Percentiles rank a stretch among this genome's conserved stretches.
phyloP scores from a whole-genome alignment of 2,888 invertebrate genomes.

The Yponomeuta plumbellus region DNA sequence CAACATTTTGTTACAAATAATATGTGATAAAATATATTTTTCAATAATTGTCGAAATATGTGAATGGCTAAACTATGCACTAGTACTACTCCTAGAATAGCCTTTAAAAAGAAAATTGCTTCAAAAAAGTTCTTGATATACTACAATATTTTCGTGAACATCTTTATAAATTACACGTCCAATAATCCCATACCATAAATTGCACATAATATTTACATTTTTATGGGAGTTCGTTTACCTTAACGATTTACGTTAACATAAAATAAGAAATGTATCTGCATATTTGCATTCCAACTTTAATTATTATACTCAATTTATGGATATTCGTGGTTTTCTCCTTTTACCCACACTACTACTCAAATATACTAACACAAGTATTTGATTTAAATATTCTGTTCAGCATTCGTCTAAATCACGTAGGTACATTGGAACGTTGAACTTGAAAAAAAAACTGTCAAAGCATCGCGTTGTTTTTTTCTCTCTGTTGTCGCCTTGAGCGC shows the following conservation, averaged over 20 bases:
- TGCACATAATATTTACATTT: not conserved
- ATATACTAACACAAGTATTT: not conserved
- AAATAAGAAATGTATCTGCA: not conserved
- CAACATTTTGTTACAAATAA: too few relatives aligned
- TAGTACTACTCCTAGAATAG: too few relatives aligned
- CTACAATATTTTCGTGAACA: not conserved
- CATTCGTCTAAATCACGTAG: not conserved
- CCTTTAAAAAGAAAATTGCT: too few relatives aligned
- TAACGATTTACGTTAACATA: not conserved
- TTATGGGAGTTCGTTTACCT: constrained; percentile 1
- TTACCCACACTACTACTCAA: not conserved
- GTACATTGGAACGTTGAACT: not conserved
- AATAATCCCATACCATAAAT: not conserved
- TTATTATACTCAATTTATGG: not conserved
- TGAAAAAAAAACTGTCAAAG: not conserved
- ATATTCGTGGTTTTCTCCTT: not conserved
- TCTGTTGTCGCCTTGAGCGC: not conserved
- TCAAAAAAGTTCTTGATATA: too few relatives aligned
- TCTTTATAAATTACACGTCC: not conserved
- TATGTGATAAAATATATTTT: too few relatives aligned
- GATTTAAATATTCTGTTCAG: not conserved
- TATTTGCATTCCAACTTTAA: not conserved
- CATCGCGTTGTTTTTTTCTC: not conserved
- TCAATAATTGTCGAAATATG: too few relatives aligned
- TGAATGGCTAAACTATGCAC: too few relatives aligned